These are phyloP conservation scores for Siniperca knerii DNA, from an alignment of 2,113 vertebrate species.

Conservation along the genomic window DNA sequence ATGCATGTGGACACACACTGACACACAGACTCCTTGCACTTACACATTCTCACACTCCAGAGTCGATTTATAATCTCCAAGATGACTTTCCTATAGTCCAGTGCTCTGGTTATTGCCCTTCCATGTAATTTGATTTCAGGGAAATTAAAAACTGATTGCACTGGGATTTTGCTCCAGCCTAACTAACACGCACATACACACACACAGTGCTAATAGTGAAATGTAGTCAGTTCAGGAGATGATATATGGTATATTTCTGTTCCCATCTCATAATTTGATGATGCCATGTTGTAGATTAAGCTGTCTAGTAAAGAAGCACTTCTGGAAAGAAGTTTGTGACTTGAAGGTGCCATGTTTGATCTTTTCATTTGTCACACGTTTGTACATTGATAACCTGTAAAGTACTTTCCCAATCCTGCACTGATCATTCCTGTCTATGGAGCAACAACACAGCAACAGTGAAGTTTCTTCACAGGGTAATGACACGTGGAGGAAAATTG, in stretches of 20 bases:
- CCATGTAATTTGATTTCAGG: slow-evolving; percentile 76
- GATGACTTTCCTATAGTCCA: slow-evolving; percentile 65
- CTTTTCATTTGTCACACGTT: not conserved
- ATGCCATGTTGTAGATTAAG: slow-evolving; percentile 10
- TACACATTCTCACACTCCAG: slow-evolving; percentile 20
- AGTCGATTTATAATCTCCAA: slow-evolving; percentile 67
- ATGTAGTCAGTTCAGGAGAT: slow-evolving; percentile 48
- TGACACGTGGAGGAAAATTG: not conserved
- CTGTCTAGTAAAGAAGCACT: not conserved
- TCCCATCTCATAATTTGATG: slow-evolving; percentile 26
- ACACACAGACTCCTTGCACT: not conserved
- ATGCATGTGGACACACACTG: not conserved
- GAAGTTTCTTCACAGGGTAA: not conserved
- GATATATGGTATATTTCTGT: slow-evolving; percentile 33
- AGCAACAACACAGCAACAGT: not conserved
- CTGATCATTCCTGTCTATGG: not conserved
- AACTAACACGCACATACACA: slow-evolving; percentile 12
- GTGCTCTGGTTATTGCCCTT: slow-evolving; percentile 63
- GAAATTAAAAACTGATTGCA: slow-evolving; percentile 78
- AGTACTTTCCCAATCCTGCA: not conserved
- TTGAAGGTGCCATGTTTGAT: not conserved
- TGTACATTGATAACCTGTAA: not conserved
- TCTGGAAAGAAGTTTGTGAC: not conserved
- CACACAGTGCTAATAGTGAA: slow-evolving; percentile 7
- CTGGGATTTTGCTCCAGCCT: slow-evolving; percentile 60